These are phyloP conservation scores for Stictonetta naevosa DNA, from an alignment of 2,113 vertebrate genomes.

Conservation along the genomic window DNA sequence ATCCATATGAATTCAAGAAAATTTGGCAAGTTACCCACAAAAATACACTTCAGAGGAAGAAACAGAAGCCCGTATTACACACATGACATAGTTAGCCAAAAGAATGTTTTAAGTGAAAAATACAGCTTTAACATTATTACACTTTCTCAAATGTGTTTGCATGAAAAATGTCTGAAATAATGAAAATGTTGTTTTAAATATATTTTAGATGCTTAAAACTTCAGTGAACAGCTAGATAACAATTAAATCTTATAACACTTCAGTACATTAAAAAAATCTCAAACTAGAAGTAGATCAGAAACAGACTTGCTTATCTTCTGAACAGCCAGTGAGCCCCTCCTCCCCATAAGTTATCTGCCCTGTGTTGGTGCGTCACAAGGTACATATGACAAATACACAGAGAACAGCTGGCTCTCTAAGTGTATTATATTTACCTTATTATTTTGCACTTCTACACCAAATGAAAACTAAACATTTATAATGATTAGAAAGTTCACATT, in stretches of 20 bases:
- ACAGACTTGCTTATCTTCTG: not conserved
- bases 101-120: not conserved
- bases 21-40: not conserved
- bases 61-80: not conserved
- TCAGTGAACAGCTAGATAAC: not conserved
- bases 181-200: not conserved
- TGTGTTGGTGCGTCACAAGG: fast-evolving
- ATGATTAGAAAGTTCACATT: not conserved
- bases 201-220: not conserved
- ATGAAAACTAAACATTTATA: not conserved
- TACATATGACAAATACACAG: not conserved
- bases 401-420: not conserved
- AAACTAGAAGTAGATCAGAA: not conserved
- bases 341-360: not conserved
- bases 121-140: not conserved
- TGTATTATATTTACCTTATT: not conserved
- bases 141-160: not conserved
- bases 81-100: not conserved
- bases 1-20: not conserved
- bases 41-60: not conserved
- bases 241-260: not conserved
- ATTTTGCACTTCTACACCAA: not conserved
- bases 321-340: not conserved
- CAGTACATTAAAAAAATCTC: not conserved
- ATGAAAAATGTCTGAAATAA: not conserved